Conservation (phyloP, 92 coral and sea anemone species). For the Actinostola sp. region DNA sequence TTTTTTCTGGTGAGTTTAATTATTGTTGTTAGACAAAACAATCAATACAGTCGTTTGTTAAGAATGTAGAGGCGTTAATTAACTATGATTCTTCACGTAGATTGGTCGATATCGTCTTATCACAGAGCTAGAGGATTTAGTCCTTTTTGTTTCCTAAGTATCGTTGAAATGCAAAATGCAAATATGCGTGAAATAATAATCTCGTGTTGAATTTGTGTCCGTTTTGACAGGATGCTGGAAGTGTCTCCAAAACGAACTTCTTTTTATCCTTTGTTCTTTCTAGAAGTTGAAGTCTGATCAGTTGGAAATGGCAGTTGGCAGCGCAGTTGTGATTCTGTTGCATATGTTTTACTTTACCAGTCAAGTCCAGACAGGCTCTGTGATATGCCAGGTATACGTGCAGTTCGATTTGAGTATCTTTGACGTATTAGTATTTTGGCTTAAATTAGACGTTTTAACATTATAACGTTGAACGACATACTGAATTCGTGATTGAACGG, state of each 20-base stretch:
- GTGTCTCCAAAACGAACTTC: background rate
- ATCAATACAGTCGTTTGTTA: background rate
- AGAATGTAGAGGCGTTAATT: background rate
- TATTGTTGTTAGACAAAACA: background rate
- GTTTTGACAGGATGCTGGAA: background rate
- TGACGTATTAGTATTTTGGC: background rate
- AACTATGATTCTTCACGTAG: background rate
- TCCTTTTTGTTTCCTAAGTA: background rate
- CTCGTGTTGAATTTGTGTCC: background rate
- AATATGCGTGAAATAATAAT: background rate
- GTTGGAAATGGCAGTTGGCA: background rate
- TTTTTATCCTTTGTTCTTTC: background rate
- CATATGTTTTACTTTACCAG: background rate
- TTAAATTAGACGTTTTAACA: too few relatives aligned
- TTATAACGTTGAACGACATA: too few relatives aligned
- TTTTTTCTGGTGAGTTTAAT: background rate
- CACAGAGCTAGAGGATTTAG: background rate
- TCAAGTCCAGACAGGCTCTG: conserved; percentile 32
- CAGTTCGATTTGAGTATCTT: background rate
- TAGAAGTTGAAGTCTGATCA: background rate
- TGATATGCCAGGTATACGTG: conserved; percentile 57
- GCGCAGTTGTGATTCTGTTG: background rate
- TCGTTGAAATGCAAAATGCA: conserved; percentile 26
- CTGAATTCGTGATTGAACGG: too few relatives aligned
- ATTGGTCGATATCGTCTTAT: background rate